Conservation (phyloP, 2,113 vertebrate species). For the Axis porcinus region DNA sequence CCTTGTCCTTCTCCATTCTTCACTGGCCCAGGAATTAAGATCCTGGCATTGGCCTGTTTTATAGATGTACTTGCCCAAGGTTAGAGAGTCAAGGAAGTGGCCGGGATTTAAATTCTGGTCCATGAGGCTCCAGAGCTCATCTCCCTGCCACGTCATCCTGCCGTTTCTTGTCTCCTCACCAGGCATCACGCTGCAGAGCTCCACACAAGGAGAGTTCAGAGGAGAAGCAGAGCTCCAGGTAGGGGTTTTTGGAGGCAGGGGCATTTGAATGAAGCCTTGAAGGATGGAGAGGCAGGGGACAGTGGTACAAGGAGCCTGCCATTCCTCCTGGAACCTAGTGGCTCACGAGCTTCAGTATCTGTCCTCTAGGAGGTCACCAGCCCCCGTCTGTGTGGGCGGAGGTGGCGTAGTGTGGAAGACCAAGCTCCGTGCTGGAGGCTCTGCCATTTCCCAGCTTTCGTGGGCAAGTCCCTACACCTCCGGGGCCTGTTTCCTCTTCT, state of each 20-base stretch:
- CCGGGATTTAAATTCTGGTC: not conserved
- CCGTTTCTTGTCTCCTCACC: not conserved
- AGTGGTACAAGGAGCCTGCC: not conserved
- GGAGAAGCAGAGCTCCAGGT: not conserved
- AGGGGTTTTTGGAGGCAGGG: not conserved
- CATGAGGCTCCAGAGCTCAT: not conserved
- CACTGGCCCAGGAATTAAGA: not conserved
- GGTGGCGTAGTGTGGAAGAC: fast-evolving
- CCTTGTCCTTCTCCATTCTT: not conserved
- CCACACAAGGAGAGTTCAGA: not conserved
- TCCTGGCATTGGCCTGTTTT: not conserved
- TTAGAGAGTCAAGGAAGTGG: not conserved
- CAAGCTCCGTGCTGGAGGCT: fast-evolving
- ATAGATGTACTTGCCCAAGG: not conserved
- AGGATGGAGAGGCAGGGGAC: not conserved
- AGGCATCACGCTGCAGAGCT: fast-evolving
- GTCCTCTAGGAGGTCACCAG: not conserved
- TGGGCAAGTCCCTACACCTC: not conserved
- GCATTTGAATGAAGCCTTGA: not conserved
- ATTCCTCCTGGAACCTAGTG: not conserved
- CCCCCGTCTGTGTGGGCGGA: fast-evolving
- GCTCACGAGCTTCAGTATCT: not conserved
- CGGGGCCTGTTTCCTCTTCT: not conserved
- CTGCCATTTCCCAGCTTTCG: not conserved
- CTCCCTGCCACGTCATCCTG: not conserved